A percentile compares a stretch with the other conserved stretches of the same genome.
These are phyloP conservation scores for Microcebus murinus DNA, from an alignment of 2,113 vertebrate species.

Conservation along the genomic window DNA sequence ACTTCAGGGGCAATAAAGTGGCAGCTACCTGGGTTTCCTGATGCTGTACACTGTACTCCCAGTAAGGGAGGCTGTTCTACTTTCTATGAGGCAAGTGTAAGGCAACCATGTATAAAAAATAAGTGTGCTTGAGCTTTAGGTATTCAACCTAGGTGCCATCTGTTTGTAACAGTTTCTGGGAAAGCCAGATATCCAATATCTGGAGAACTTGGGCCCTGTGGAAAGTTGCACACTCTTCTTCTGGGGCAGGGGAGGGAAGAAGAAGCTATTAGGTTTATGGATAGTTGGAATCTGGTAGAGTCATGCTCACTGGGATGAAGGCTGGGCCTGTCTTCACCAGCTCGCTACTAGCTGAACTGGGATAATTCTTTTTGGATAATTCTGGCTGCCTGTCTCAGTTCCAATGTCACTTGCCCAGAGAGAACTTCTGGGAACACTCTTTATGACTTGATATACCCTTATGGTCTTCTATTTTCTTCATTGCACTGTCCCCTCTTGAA, in stretches of 20 bases:
- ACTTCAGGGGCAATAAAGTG: not conserved
- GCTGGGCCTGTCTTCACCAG: too few relatives aligned
- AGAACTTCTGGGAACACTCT: not conserved
- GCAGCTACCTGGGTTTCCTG: not conserved
- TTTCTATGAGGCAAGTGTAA: not conserved
- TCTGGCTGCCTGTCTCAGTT: not conserved
- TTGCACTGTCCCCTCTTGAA: not conserved
- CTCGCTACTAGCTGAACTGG: not conserved
- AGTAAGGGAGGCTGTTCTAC: not conserved
- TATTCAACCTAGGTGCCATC: not conserved
- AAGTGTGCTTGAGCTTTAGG: not conserved
- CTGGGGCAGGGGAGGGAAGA: not conserved
- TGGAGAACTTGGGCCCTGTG: not conserved
- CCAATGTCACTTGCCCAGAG: not conserved
- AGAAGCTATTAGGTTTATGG: not conserved
- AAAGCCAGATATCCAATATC: not conserved
- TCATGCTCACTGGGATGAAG: not conserved
- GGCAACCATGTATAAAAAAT: not conserved
- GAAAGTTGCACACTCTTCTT: not conserved
- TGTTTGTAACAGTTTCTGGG: not conserved
- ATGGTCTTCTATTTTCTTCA: not conserved
- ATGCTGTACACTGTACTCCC: not conserved
- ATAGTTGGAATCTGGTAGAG: not conserved
- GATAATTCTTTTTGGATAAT: not conserved
- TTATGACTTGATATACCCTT: not conserved